Conservation (phyloP, 2,888 invertebrate species). For the Thalpophila matura region DNA sequence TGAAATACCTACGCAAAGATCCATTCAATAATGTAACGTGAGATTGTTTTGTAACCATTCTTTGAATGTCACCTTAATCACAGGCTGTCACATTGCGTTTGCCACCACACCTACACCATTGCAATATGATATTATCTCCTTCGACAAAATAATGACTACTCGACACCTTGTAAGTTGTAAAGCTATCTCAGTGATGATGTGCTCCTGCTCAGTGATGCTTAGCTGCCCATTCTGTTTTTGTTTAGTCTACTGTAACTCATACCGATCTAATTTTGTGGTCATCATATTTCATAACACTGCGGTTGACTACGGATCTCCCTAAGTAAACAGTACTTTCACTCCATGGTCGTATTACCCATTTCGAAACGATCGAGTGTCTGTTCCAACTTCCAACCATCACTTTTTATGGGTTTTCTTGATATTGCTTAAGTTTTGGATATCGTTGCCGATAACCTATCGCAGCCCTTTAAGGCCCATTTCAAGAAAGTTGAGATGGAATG, state of each 20-base stretch:
- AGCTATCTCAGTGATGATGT: conserved; percentile 67
- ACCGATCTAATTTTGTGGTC: conserved; percentile 70
- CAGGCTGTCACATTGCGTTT: conserved; percentile 41
- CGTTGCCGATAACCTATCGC: conserved; percentile 60
- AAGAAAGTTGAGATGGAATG: conserved; percentile 75
- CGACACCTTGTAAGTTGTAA: conserved; percentile 70
- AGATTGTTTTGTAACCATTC: conserved; percentile 38
- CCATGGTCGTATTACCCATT: conserved; percentile 50
- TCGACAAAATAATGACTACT: conserved; percentile 69
- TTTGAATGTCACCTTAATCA: conserved; percentile 34
- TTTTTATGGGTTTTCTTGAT: conserved; percentile 36
- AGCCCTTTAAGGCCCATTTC: conserved; percentile 58
- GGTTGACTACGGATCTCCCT: conserved; percentile 65
- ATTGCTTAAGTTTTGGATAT: conserved; percentile 50
- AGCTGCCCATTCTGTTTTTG: conserved; percentile 58
- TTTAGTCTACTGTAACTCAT: conserved; percentile 58
- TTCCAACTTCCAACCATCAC: conserved; percentile 24
- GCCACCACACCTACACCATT: conserved; percentile 56
- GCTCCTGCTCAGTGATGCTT: conserved; percentile 70
- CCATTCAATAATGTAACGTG: conserved; percentile 33
- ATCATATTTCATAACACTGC: conserved; percentile 67
- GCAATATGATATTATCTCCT: conserved; percentile 66
- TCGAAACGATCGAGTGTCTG: conserved; percentile 42
- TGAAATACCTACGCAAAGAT: not conserved
- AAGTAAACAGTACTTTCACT: conserved; percentile 68